These are phyloP conservation scores for Pocillopora damicornis DNA, from an alignment of 64 coral and sea anemone genomes.

Conservation along the genomic window DNA sequence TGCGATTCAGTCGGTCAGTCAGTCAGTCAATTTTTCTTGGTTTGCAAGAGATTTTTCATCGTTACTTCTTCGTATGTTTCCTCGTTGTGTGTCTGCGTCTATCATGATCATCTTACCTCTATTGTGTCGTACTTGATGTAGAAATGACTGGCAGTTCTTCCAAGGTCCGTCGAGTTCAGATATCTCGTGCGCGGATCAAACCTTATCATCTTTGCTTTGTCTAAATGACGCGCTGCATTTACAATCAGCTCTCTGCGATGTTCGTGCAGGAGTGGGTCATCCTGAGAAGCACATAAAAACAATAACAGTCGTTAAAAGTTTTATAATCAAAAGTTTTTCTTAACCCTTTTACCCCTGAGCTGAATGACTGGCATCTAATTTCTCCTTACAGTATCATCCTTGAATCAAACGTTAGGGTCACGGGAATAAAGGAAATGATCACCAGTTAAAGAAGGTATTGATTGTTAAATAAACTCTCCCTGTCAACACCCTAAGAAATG, in stretches of 20 bases:
- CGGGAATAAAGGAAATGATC: too few species aligned
- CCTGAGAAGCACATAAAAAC: slow-evolving; percentile 16
- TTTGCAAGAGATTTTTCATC: neutral
- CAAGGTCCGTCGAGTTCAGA: slow-evolving; percentile 71
- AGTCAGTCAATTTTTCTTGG: neutral
- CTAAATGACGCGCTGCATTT: slow-evolving; percentile 65
- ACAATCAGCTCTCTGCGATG: slow-evolving; percentile 74
- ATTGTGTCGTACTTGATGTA: slow-evolving; percentile 95
- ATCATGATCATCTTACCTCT: slow-evolving; percentile 64
- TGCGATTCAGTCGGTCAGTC: neutral
- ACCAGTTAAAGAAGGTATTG: too few species aligned
- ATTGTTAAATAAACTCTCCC: too few species aligned
- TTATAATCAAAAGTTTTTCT: neutral
- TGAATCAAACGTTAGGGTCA: too few species aligned
- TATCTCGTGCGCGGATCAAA: slow-evolving; percentile 71
- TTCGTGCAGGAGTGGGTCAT: slow-evolving; percentile 72
- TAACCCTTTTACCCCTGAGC: neutral
- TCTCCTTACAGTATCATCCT: too few species aligned
- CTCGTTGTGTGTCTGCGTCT: neutral
- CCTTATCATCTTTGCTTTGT: slow-evolving; percentile 91
- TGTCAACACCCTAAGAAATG: too few species aligned
- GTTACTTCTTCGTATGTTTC: neutral
- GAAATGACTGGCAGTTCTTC: slow-evolving; percentile 90
- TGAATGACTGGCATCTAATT: too few species aligned
- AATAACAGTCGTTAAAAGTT: neutral